Base-by-base conservation (phyloP, 2,797 vertebrate genomes). In the Ibycter americanus region DNA sequence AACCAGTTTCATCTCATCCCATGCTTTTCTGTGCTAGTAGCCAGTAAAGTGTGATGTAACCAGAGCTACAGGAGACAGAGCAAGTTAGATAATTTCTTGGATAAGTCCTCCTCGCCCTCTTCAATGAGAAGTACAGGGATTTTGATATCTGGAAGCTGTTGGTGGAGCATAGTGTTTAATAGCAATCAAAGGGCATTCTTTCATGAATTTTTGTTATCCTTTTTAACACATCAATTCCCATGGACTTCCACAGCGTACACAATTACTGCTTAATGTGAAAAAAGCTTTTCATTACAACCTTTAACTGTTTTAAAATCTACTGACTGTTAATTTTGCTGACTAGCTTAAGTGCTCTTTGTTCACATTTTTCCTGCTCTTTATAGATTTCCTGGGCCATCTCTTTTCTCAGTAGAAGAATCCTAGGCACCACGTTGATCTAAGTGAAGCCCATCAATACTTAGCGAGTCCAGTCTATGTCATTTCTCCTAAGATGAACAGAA, bases 201-300 rank as follows among this genome's bases (percentile, higher is more conserved):
- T 66, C 9, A n/a, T 47, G 3, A 47, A 52, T 56, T 68, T 82
- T 32, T 85, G 11, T 44, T 77, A 25, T 8, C 14, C 9, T 65
- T 54, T 65, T 72, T n/a, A 83, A 65, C 1, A 2, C 52, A 59
- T 71, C 32, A 29, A 1, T 54, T 76, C 38, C 51, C 0, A 0
- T 23, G 47, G 31, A 40, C 19, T 66, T 72, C 66, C 9, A 42
- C 31, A 52, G 29, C 23, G 51, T 26, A 44, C 12, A 40, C 8
- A 38, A 31, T 47, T 52, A 34, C 36, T 29, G 16, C 15, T 71
- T 46, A 55, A 63, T n/a, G 23, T 61, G 26, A 78, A 83, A 66
- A 61, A 78, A 29, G 16, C 26, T 71, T 77, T 87, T 29, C 32
- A 19, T 47, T 59, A 19, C 31, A 66, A 47, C 8, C 4, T 66